phyloP scores from a whole-genome alignment of 2,888 invertebrate species.

The Petrolisthes manimaculis region DNA sequence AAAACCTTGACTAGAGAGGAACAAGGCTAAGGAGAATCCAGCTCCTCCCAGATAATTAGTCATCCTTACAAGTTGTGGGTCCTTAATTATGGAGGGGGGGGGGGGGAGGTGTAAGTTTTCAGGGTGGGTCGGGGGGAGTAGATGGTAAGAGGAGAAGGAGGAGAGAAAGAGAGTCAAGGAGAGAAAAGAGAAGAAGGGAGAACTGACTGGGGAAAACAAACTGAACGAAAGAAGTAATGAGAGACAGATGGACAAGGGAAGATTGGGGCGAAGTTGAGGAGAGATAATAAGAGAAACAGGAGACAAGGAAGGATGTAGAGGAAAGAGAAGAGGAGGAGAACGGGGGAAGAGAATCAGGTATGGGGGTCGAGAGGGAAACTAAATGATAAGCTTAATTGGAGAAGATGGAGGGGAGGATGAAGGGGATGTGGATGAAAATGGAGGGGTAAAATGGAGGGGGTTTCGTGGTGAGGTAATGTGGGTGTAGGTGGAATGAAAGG shows the following conservation, averaged over 20 bases:
- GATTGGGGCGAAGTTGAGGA: constrained; percentile 16
- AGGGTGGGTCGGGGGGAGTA: neutral
- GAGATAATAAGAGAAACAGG: neutral
- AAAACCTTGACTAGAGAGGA: no score
- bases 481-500: no score
- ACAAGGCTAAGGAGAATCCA: no score
- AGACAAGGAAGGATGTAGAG: neutral
- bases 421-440: no score
- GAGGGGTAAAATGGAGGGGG: no score
- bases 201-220: neutral
- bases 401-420: no score
- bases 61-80: neutral
- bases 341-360: neutral
- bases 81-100: neutral
- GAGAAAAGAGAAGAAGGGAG: neutral
- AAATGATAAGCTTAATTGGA: no score
- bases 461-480: no score
- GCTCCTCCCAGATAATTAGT: neutral
- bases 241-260: neutral
- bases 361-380: no score
- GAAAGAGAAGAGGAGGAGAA: neutral
- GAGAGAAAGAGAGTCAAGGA: neutral
- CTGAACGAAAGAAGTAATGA: neutral
- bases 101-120: neutral
- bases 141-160: neutral